Evolutionary conservation across 1,140 invertebrate species (phyloP).

Genomic region (Papilio polyxenes): DNA sequence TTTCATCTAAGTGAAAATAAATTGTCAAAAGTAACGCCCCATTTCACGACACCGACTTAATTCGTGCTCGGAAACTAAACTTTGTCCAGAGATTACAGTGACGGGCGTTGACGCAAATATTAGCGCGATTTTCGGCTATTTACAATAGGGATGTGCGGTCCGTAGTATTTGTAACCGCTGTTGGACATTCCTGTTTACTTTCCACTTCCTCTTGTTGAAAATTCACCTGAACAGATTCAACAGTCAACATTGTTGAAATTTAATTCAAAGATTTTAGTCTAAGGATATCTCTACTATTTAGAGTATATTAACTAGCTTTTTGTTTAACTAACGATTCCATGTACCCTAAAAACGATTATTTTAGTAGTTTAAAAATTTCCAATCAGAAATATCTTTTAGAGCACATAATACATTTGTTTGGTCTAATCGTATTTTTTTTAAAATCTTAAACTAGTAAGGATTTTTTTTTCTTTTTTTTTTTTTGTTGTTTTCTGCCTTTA

Average conservation of each 20-base stretch:
- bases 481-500: no score
- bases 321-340: no score
- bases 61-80: constrained; percentile 28
- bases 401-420: no score
- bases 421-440: no score
- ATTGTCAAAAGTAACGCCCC: background rate
- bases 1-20: background rate
- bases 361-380: no score
- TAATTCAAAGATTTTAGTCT: background rate
- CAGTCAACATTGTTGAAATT: constrained; percentile 3
- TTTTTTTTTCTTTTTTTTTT: no score
- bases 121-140: constrained; percentile 30
- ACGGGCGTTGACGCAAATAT: constrained; percentile 37
- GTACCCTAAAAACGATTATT: no score
- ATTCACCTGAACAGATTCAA: constrained; percentile 20
- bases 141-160: constrained; percentile 33
- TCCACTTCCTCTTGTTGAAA: constrained; percentile 28
- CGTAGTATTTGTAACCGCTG: background rate
- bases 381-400: no score
- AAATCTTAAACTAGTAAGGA: background rate
- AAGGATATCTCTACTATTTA: background rate
- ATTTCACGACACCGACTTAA: background rate
- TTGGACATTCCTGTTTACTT: constrained; percentile 31
- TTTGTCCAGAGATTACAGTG: constrained; percentile 33
- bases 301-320: background rate